Conservation (phyloP, 2,888 invertebrate genomes). For the Rhimphoctona megacephalus region DNA sequence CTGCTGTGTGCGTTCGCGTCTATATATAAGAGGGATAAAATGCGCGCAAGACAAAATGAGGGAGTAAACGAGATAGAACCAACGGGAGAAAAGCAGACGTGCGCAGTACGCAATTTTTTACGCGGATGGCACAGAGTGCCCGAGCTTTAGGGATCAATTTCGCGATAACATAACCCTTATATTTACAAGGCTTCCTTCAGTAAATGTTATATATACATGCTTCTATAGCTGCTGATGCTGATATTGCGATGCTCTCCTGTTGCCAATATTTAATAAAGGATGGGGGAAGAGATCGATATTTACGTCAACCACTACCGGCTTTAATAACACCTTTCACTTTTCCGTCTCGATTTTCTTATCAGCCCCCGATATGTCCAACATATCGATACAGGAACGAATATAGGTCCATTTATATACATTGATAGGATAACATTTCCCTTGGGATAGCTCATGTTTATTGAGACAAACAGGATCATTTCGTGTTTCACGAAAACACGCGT, state of each 20-base stretch:
- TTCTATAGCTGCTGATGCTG: slow-evolving; percentile 41
- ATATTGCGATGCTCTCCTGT: slow-evolving; percentile 55
- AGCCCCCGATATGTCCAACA: slow-evolving; percentile 44
- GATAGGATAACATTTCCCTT: background rate
- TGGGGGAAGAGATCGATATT: slow-evolving; percentile 56
- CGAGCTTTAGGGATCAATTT: slow-evolving; percentile 82
- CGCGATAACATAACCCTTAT: slow-evolving; percentile 82
- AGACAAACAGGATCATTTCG: background rate
- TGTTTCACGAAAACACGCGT: background rate
- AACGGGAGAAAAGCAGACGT: slow-evolving; percentile 72
- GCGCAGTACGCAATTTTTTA: slow-evolving; percentile 84
- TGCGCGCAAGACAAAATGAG: slow-evolving; percentile 23
- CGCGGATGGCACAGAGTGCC: slow-evolving; percentile 80
- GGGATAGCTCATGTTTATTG: background rate
- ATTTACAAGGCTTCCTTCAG: slow-evolving; percentile 81
- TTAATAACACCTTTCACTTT: slow-evolving; percentile 67
- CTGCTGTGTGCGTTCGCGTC: slow-evolving; percentile 19
- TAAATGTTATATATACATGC: slow-evolving; percentile 23
- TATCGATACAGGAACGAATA: background rate
- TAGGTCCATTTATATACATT: background rate
- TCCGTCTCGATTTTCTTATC: slow-evolving; percentile 67
- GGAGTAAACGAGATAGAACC: slow-evolving; percentile 55
- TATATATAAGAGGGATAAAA: slow-evolving; percentile 50
- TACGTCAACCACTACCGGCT: slow-evolving; percentile 51
- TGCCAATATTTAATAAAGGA: slow-evolving; percentile 45